Evolutionary conservation across 1,140 invertebrate genomes (phyloP).

Genomic region (Caenorhabditis brenneri): DNA sequence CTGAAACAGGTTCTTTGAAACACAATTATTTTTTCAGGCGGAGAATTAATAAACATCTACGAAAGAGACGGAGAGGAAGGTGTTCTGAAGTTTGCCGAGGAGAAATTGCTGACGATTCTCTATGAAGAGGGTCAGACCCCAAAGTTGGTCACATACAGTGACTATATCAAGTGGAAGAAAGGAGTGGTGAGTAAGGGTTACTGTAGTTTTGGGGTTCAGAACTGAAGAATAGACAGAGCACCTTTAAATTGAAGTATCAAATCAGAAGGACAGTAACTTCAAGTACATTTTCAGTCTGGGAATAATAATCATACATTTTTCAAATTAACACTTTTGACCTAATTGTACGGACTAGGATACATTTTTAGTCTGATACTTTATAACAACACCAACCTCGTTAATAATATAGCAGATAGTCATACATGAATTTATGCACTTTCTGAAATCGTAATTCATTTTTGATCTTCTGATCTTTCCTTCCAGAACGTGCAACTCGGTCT

Average conservation of each 20-base stretch:
- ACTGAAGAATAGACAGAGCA: too few relatives aligned
- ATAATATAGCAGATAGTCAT: background rate
- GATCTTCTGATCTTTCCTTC: too few relatives aligned
- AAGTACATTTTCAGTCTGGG: too few relatives aligned
- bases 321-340: too few relatives aligned
- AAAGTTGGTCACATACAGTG: conserved; percentile 83
- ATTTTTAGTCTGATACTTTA: too few relatives aligned
- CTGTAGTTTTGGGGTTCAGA: background rate
- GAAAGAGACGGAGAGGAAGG: conserved; percentile 76
- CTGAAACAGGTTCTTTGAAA: background rate
- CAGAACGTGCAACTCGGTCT: conserved; percentile 68
- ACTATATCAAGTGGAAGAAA: conserved; percentile 90
- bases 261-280: too few relatives aligned
- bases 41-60: conserved; percentile 77
- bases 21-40: conserved; percentile 71
- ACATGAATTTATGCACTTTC: background rate
- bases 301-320: too few relatives aligned
- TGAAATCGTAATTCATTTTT: background rate
- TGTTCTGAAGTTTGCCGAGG: conserved; percentile 84
- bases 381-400: too few relatives aligned
- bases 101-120: conserved; percentile 86
- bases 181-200: conserved; percentile 76
- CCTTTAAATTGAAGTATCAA: too few relatives aligned
- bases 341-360: too few relatives aligned
- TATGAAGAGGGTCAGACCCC: conserved; percentile 85